phyloP scores from a whole-genome alignment of 2,888 invertebrate species.

The Opisthograptis luteolata region DNA sequence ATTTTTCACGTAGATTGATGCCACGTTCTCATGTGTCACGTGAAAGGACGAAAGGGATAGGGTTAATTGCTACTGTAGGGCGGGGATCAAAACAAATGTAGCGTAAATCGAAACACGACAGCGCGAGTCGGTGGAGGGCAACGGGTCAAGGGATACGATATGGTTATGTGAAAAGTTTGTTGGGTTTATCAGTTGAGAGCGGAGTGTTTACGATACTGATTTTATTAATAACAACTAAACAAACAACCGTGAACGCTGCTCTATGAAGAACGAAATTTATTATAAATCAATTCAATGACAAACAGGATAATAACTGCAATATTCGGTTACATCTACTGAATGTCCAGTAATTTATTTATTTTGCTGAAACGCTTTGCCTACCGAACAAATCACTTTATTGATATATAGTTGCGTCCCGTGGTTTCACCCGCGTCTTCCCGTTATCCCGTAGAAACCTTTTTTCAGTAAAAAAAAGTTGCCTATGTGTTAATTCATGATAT shows the following conservation, averaged over 20 bases:
- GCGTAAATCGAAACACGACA: slow-evolving; percentile 27
- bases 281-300: too few relatives aligned
- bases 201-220: slow-evolving; percentile 6
- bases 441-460: too few relatives aligned
- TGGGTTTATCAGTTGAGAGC: slow-evolving; percentile 11
- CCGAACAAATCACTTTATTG: too few relatives aligned
- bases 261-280: not conserved
- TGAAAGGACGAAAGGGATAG: slow-evolving; percentile 23
- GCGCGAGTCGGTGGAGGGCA: slow-evolving; percentile 6
- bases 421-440: too few relatives aligned
- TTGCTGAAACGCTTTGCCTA: too few relatives aligned
- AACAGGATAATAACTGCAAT: too few relatives aligned
- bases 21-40: slow-evolving; percentile 27
- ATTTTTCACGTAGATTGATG: slow-evolving; percentile 15
- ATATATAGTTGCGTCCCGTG: too few relatives aligned
- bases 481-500: too few relatives aligned
- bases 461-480: too few relatives aligned
- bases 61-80: slow-evolving; percentile 25
- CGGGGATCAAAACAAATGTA: slow-evolving; percentile 23
- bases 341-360: too few relatives aligned
- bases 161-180: slow-evolving; percentile 22
- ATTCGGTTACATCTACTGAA: too few relatives aligned
- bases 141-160: slow-evolving; percentile 10
- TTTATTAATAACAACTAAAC: not conserved
- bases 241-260: not conserved